These are phyloP conservation scores for Brachionus calyciflorus DNA, from an alignment of 1,140 invertebrate species.

Conservation along the genomic window DNA sequence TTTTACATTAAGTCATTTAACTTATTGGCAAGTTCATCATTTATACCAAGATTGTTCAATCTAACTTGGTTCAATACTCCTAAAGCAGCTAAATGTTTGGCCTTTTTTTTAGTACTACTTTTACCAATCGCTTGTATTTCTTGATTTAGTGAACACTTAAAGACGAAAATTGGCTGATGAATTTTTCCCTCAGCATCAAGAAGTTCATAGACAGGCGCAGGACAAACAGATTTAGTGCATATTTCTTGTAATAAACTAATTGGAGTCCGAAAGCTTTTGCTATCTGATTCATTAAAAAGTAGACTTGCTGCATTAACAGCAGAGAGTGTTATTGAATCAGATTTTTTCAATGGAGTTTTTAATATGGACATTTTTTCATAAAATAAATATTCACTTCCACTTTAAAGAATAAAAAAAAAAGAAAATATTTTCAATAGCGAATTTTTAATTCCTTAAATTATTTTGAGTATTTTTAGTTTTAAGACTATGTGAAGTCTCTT, in stretches of 20 bases:
- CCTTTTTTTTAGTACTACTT: slow-evolving; percentile 30
- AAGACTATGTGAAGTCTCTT: too few species aligned
- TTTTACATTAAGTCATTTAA: slow-evolving; percentile 1
- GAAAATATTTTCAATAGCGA: too few species aligned
- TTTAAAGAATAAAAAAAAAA: too few species aligned
- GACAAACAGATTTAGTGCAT: slow-evolving; percentile 1
- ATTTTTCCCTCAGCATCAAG: slow-evolving; percentile 27
- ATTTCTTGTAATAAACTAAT: slow-evolving; percentile 36
- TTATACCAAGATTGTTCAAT: background rate
- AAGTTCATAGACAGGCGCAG: slow-evolving; percentile 5
- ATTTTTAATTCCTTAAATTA: too few species aligned
- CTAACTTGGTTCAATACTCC: background rate
- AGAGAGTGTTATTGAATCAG: background rate
- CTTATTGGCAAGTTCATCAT: background rate
- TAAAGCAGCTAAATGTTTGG: slow-evolving; percentile 31
- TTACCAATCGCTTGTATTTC: background rate
- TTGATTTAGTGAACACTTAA: background rate
- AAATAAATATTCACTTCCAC: background rate
- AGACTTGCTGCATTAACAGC: background rate
- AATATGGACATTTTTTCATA: background rate
- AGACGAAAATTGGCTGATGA: slow-evolving; percentile 42
- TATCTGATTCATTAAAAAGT: slow-evolving; percentile 33
- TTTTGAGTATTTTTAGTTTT: too few species aligned
- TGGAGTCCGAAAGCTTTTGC: slow-evolving; percentile 37
- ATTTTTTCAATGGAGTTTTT: background rate